These are phyloP conservation scores for Epiblema foenella DNA, from an alignment of 2,888 invertebrate species.

Conservation along the genomic window DNA sequence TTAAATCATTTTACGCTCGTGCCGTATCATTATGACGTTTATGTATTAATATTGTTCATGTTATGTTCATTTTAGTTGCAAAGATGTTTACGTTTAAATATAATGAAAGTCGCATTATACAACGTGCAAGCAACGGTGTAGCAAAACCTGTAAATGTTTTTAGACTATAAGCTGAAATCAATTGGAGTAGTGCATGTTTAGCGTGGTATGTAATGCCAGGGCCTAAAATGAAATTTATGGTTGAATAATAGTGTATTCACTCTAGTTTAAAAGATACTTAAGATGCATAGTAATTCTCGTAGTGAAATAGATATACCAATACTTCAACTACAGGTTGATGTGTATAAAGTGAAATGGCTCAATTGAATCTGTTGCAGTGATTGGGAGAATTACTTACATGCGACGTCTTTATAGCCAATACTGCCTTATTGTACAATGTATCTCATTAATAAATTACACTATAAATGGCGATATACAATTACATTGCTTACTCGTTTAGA, in stretches of 20 bases:
- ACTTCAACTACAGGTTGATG: not conserved
- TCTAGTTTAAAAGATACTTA: not conserved
- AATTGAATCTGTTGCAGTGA: not conserved
- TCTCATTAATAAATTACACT: constrained; percentile 13
- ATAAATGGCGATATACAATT: constrained; percentile 35
- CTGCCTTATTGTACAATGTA: constrained; percentile 6
- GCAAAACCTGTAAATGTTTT: no score
- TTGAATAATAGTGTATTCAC: no score
- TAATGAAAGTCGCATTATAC: not conserved
- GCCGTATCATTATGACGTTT: constrained; percentile 37
- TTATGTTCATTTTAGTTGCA: constrained; percentile 3
- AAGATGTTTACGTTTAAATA: not conserved
- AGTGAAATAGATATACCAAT: not conserved
- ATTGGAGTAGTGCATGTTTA: no score
- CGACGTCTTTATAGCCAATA: not conserved
- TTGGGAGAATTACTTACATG: not conserved
- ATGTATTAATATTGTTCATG: constrained; percentile 36
- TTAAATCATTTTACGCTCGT: constrained; percentile 43
- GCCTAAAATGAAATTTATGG: no score
- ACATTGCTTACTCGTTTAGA: constrained; percentile 25
- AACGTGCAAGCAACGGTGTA: not conserved
- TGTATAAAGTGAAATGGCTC: not conserved
- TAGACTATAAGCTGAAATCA: no score
- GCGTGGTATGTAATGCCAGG: no score
- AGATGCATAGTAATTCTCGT: not conserved